phyloP scores from a whole-genome alignment of 2,888 invertebrate species.

The Cheilosia grossa region DNA sequence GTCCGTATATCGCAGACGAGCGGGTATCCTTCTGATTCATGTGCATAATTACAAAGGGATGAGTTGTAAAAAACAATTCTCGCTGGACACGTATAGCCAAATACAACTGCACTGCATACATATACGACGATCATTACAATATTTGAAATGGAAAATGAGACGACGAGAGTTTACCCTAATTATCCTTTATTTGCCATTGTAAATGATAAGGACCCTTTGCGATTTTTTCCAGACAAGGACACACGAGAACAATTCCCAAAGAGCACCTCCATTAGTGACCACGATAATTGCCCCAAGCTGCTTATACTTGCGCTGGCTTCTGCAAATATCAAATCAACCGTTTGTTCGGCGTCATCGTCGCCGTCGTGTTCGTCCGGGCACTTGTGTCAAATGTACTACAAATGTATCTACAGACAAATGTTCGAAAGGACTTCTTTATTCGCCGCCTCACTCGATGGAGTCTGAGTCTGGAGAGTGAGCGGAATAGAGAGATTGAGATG shows the following conservation, averaged over 20 bases:
- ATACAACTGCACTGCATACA: background rate
- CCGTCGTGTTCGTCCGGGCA: conserved; percentile 38
- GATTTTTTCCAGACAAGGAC: conserved; percentile 66
- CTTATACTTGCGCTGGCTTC: conserved; percentile 73
- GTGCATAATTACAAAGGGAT: conserved; percentile 2
- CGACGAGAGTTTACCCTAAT: conserved; percentile 75
- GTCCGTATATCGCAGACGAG: conserved; percentile 14
- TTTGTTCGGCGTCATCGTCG: conserved; percentile 14
- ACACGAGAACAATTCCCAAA: conserved; percentile 75
- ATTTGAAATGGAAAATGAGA: conserved; percentile 68
- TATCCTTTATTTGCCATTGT: conserved; percentile 77
- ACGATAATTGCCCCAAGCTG: conserved; percentile 76
- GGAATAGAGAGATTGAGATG: conserved; percentile 69
- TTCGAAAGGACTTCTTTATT: conserved; percentile 58
- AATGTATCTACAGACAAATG: conserved; percentile 15
- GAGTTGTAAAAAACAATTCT: conserved; percentile 20
- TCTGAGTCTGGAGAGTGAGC: conserved; percentile 15
- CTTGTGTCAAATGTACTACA: conserved; percentile 62
- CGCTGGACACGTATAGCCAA: conserved; percentile 58
- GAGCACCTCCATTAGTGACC: conserved; percentile 77
- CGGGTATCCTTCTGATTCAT: conserved; percentile 33
- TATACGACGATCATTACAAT: conserved; percentile 50
- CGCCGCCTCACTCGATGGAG: background rate
- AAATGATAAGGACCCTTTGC: conserved; percentile 75
- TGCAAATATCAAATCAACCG: conserved; percentile 75